Evolutionary conservation across 2,113 vertebrate species (phyloP).

Genomic region (Cebidichthys violaceus): DNA sequence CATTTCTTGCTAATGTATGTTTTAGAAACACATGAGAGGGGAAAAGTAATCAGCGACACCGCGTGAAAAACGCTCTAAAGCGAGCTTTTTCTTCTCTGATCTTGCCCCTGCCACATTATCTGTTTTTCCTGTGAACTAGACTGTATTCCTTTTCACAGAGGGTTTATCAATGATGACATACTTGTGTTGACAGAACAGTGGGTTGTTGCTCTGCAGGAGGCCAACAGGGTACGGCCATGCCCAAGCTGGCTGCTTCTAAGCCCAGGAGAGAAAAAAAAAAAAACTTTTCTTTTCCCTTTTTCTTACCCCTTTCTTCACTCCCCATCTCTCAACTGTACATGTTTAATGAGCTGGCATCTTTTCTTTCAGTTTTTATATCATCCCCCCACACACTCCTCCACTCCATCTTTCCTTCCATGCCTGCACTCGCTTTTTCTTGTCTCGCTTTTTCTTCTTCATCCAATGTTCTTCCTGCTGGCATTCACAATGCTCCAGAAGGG

Average conservation of each 20-base stretch:
- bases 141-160: constrained; percentile 52
- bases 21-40: constrained; percentile 64
- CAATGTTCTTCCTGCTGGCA: constrained; percentile 62
- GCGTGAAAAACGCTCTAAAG: constrained; percentile 52
- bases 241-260: constrained; percentile 32
- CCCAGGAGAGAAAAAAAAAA: constrained; percentile 25
- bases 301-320: constrained; percentile 49
- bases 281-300: constrained; percentile 36
- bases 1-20: constrained; percentile 67
- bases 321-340: constrained; percentile 62
- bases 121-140: constrained; percentile 51
- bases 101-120: constrained; percentile 62
- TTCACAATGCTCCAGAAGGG: constrained; percentile 59
- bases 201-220: constrained; percentile 52
- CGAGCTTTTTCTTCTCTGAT: constrained; percentile 53
- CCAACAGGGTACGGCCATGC: constrained; percentile 40
- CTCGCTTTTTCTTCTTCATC: constrained; percentile 51
- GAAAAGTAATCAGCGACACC: constrained; percentile 66
- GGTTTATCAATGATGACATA: constrained; percentile 67
- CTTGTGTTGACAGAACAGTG: constrained; percentile 63
- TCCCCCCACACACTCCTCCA: constrained; percentile 9
- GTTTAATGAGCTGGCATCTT: constrained; percentile 73
- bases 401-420: constrained; percentile 54
- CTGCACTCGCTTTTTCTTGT: constrained; percentile 38
- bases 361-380: constrained; percentile 45